phyloP scores from a whole-genome alignment of 2,888 invertebrate genomes.

The Cephus pulcher region DNA sequence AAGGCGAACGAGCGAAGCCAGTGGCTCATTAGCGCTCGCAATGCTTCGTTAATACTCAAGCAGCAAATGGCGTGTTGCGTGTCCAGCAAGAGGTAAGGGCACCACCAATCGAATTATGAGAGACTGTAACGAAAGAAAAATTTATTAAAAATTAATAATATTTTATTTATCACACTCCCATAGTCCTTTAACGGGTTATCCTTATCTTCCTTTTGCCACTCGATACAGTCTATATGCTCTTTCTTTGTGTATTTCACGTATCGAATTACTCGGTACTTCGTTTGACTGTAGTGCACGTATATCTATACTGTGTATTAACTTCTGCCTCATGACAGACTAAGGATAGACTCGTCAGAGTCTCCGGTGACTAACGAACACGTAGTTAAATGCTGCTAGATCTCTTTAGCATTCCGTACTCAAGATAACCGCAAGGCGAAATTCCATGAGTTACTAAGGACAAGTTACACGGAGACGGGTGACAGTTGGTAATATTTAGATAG shows the following conservation, averaged over 20 bases:
- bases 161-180: not conserved
- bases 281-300: not conserved
- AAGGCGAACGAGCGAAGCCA: not conserved
- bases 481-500: not conserved
- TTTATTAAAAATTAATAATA: too few relatives aligned
- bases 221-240: not conserved
- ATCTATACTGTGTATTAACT: not conserved
- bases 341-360: conserved; percentile 3
- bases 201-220: not conserved
- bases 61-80: not conserved
- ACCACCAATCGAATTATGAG: not conserved
- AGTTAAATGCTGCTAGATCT: conserved; percentile 8
- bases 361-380: conserved; percentile 7
- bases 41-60: not conserved
- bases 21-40: not conserved
- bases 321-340: not conserved
- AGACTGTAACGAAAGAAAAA: not conserved
- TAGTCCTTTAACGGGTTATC: not conserved
- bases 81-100: not conserved
- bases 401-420: conserved; percentile 8
- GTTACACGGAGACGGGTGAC: not conserved
- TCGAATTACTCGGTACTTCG: not conserved
- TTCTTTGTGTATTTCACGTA: not conserved
- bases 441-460: not conserved
- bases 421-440: conserved; percentile 7